Evolutionary conservation across 2,797 vertebrate species (phyloP).

Genomic region (Gymnoscopelus braueri): DNA sequence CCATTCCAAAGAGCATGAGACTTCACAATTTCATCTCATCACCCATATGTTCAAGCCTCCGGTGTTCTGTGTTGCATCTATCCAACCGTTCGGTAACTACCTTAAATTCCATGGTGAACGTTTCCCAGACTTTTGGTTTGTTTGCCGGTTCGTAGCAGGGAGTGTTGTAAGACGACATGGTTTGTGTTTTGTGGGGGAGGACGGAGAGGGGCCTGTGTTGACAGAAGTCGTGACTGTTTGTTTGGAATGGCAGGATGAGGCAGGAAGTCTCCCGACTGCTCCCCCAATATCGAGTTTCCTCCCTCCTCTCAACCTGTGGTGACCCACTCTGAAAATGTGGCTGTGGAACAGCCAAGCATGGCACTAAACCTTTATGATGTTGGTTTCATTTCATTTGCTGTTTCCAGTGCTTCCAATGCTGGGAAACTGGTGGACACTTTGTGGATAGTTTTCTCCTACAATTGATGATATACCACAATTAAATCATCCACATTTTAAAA

Average conservation of each 20-base stretch:
- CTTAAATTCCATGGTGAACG: background rate
- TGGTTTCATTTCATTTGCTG: background rate
- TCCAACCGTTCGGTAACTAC: background rate
- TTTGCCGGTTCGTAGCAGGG: constrained; percentile 20
- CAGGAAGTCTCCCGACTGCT: constrained; percentile 46
- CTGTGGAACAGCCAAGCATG: constrained; percentile 8
- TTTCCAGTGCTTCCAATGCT: background rate
- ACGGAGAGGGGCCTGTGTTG: constrained; percentile 9
- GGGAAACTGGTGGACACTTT: background rate
- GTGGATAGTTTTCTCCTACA: background rate
- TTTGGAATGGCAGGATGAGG: constrained; percentile 40
- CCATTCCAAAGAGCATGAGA: background rate
- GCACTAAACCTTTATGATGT: background rate
- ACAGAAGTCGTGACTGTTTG: constrained; percentile 36
- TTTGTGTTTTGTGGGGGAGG: constrained; percentile 25
- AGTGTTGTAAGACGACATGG: constrained; percentile 2
- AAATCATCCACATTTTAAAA: background rate
- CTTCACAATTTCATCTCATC: background rate
- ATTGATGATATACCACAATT: background rate
- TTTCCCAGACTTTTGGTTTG: constrained; percentile 1
- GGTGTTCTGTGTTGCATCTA: background rate
- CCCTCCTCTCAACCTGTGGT: constrained; percentile 31
- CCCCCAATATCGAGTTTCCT: constrained; percentile 48
- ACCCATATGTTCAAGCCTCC: background rate
- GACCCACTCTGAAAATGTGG: constrained; percentile 27